Base-by-base conservation (phyloP, 2,888 invertebrate species). In the Drosophila merina region DNA sequence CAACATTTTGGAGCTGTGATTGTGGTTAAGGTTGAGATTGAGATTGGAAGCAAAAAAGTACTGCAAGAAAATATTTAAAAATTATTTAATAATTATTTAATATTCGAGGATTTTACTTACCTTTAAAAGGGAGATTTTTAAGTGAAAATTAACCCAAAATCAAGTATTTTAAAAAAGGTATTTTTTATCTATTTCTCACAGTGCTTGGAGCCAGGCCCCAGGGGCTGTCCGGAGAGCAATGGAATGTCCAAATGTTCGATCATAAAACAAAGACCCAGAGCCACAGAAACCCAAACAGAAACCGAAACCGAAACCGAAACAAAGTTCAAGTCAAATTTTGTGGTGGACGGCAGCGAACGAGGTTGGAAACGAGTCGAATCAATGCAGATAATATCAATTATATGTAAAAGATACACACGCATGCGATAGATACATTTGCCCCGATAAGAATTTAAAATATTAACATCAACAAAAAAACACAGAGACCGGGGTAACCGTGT, bases 321-420 rank as follows among this genome's bases (percentile, higher is more conserved):
- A 30, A 10, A 44, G 58, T 14, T 44, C 6, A 30, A 44, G 42
- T n/a, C 47, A 47, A 28, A 45, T 28, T 10, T 14, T 20, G 25
- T 47, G 42, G 31, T 14, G 33, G 50, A 28, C 70, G 26, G 25
- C 31, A 54, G 31, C 26, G 52, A 51, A 47, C 63, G 51, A 60
- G 45, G 51, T 38, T 60, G 60, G 55, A 50, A 70, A 60, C 68
- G 66, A 77, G 56, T 77, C 76, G 73, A 83, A 82, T 85, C 83
- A 86, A 88, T 82, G 79, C 74, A 77, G 87, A 88, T 88, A 86
- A 87, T 86, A 88, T 88, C 87, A 88, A 81, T 88, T 88, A 87
- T 88, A 82, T 86, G 87, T 88, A 84, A 86, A 81, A 88, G 88
- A 88, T 86, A 88, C 82, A 77, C 75, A 78, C 72, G 72, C 73